Percentiles rank a stretch among this genome's conserved stretches.
Evolutionary conservation across 1,140 invertebrate species (phyloP).

Genomic region (Drosophila nasuta): DNA sequence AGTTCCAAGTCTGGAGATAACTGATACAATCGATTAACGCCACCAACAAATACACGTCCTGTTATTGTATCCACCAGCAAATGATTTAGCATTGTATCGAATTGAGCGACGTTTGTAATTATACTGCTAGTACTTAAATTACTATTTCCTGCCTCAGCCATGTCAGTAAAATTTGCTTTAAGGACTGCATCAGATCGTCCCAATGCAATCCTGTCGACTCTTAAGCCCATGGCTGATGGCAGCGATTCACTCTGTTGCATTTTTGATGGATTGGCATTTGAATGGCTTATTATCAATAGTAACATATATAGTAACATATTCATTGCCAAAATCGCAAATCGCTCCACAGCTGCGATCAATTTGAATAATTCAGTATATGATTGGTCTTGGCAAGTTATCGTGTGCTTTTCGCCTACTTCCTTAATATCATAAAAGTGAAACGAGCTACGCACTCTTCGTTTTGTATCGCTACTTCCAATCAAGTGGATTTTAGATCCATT

Average conservation of each 20-base stretch:
- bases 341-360: not conserved
- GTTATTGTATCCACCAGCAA: conserved; percentile 96
- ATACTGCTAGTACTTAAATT: conserved; percentile 60
- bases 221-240: conserved; percentile 19
- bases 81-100: conserved; percentile 88
- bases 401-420: not conserved
- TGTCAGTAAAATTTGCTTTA: conserved; percentile 43
- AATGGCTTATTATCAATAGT: conserved; percentile 50
- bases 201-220: conserved; percentile 31
- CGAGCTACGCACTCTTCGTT: not conserved
- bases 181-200: not conserved
- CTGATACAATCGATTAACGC: conserved; percentile 97
- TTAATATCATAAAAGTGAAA: not conserved
- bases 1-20: conserved; percentile 93
- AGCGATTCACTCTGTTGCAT: conserved; percentile 1
- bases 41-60: conserved; percentile 96
- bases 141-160: not conserved
- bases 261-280: conserved; percentile 30
- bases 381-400: not conserved
- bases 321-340: conserved; percentile 49
- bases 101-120: conserved; percentile 74
- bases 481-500: not conserved
- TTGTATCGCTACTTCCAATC: not conserved
- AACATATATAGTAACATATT: conserved; percentile 57
- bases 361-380: not conserved